Base-by-base conservation (phyloP, 2,888 invertebrate species). In the Artemia sinica region DNA sequence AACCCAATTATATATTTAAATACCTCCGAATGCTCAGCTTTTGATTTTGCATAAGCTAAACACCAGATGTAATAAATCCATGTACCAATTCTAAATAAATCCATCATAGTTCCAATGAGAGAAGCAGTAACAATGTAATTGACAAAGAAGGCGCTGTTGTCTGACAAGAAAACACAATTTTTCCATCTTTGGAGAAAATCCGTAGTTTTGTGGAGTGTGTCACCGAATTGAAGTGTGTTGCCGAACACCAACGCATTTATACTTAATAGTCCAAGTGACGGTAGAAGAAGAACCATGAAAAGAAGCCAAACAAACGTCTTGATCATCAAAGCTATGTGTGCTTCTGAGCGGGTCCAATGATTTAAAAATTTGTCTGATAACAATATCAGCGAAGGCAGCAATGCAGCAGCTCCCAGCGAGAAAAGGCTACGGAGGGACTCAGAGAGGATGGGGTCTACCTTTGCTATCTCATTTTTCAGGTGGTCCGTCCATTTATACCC, bases 61-160 rank as follows among this genome's bases (percentile, higher is more conserved):
- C 12, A 13, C 13, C 67, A 13, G 13, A n/a, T 49, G 13, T 13
- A 14, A 67, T 6, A 13, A 41, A 41, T 41, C 41, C 3, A 41
- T 41, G 41, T 41, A 6, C 41, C 41, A 41, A 41, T 6, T 6
- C 41, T 41, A 41, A 41, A 41, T 41, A 41, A 41, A 41, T 96
- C 95, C 69, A 94, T 81, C 3, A 88, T 87, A 9, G 91, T 90
- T 76, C 95, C 95, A 75, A 94, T 88, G 73, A 96, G 86, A 49
- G 90, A 88, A 10, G 94, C 90, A 1, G 94, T 94, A 73, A 92
- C 92, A 11, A 95, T 86, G 77, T 95, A 96, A 79, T 96, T 96
- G 41, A 96, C 91, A 79, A 95, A 96, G 77, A 96, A 88, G 7
- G 95, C 94, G 73, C 94, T 94, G 80, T 94, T 93, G 78, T 94